Base-by-base conservation (phyloP, 2,113 vertebrate species). In the Eidolon helvum region DNA sequence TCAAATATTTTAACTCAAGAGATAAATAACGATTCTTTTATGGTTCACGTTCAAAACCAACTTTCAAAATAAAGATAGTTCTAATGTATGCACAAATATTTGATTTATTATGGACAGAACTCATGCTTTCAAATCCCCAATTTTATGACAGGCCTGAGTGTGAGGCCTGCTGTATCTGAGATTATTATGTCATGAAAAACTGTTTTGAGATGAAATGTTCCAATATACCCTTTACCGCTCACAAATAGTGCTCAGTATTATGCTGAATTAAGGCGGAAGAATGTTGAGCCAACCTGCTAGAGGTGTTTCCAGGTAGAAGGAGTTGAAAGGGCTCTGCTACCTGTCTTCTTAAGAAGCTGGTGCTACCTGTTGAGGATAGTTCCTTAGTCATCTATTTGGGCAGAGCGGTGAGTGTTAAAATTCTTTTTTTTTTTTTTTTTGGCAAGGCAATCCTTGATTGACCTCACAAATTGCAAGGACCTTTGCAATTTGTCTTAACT, bases 271-370 rank as follows among this genome's bases (percentile, higher is more conserved):
- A 55, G 55, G 35, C 84, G 75, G 33, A 95, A 85, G 96, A 97
- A 45, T 35, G n/a, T 53, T n/a, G 88, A 48, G 80, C 69, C 92
- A 97, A 3, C 79, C 2, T 93, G 92, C 80, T 0, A 1, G 80
- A 98, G 65, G 89, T 92, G 96, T 78, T 97, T 98, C 94, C 57
- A 77, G 48, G 61, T 65, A 92, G 82, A 87, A 69, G 12, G 95
- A 92, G 57, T 40, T 91, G 86, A 95, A 53, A 65, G 85, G 85
- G 38, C 35, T 22, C 38, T 97, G 65, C 50, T 87, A 4, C n/a
- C 11, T 85, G 90, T 93, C 84, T 97, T 90, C 63, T 48, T 71
- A 61, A 94, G 75, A 61, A 5, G 89, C n/a, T 82, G 90, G 69
- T 55, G 53, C 61, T 95, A 40, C 61, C 61, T 84, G 55, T 88